Evolutionary conservation across 2,113 vertebrate species (phyloP).

Genomic region (Phaethon lepturus): DNA sequence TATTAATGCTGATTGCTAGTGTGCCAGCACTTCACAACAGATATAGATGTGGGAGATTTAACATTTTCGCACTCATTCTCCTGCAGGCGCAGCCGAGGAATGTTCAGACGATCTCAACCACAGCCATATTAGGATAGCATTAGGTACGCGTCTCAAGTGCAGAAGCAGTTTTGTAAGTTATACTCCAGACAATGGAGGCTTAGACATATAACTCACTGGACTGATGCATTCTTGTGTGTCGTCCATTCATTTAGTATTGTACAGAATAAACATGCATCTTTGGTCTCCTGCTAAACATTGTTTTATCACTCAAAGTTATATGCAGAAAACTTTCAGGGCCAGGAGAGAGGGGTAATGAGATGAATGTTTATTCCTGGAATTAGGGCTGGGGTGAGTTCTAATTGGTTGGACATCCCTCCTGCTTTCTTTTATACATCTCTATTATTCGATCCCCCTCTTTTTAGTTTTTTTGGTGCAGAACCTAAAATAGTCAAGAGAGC

Average conservation of each 20-base stretch:
- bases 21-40: background rate
- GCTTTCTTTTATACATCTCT: background rate
- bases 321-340: background rate
- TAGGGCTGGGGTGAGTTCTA: background rate
- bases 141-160: background rate
- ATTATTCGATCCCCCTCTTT: background rate
- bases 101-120: background rate
- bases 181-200: background rate
- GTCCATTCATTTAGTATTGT: background rate
- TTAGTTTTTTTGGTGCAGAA: background rate
- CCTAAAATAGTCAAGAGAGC: background rate
- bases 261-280: background rate
- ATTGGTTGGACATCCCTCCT: background rate
- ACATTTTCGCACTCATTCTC: background rate
- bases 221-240: background rate
- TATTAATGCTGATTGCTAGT: background rate
- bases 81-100: background rate
- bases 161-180: background rate
- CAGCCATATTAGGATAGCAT: background rate
- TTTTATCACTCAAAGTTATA: background rate
- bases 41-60: background rate
- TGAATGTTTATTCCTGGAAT: background rate
- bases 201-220: background rate
- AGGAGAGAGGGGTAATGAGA: background rate
- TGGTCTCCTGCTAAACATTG: background rate